phyloP scores from a whole-genome alignment of 92 coral and sea anemone species.

The Desmophyllum pertusum region DNA sequence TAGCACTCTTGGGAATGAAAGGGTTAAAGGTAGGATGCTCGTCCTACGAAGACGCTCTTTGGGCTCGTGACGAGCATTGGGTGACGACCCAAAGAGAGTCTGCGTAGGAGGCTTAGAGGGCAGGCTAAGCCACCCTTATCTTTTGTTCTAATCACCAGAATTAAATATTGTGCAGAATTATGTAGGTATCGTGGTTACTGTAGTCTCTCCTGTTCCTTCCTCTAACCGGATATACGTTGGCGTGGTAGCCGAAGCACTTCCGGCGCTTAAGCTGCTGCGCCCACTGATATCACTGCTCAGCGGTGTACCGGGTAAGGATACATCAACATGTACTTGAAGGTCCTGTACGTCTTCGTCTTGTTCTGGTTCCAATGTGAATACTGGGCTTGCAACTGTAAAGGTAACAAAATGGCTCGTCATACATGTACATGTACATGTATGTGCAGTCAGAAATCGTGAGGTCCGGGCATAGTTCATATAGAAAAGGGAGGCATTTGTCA shows the following conservation, averaged over 20 bases:
- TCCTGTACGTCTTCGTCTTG: slow-evolving; percentile 67
- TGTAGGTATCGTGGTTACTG: slow-evolving; percentile 23
- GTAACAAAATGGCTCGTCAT: neutral
- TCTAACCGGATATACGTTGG: slow-evolving; percentile 87
- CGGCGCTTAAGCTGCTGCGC: slow-evolving; percentile 63
- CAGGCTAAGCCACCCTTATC: neutral
- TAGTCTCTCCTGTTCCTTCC: slow-evolving; percentile 53
- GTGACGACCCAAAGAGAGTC: too few species aligned
- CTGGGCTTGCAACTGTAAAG: slow-evolving; percentile 1
- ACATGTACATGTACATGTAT: too few species aligned
- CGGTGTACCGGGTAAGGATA: slow-evolving; percentile 96
- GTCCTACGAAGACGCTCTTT: too few species aligned
- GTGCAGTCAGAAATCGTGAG: neutral
- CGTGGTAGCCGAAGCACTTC: slow-evolving; percentile 68
- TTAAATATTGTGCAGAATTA: neutral
- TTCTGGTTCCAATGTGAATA: slow-evolving; percentile 9
- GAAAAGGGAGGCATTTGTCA: too few species aligned
- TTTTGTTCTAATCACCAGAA: neutral
- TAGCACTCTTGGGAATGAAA: too few species aligned
- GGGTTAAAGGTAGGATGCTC: too few species aligned
- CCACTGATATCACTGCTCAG: slow-evolving; percentile 85
- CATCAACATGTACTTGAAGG: slow-evolving; percentile 81
- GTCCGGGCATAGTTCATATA: too few species aligned
- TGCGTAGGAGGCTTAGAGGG: neutral
- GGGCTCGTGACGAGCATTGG: neutral